These are phyloP conservation scores for Agelas oroides DNA, from an alignment of 37 sponge, comb jelly and placozoan species.

Conservation along the genomic window DNA sequence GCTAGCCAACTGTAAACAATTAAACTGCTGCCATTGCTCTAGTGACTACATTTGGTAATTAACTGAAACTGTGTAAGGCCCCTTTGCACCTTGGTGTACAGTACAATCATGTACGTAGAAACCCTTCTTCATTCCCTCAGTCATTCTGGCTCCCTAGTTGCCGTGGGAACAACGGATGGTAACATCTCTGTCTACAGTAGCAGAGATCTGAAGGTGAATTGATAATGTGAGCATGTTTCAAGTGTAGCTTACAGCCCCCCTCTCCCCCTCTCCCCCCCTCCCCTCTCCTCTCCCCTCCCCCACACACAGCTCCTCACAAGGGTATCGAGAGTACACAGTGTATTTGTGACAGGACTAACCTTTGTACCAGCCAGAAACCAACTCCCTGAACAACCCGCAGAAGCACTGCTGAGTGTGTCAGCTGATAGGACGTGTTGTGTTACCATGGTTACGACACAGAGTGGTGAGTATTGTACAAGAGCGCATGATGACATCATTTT, in stretches of 20 bases:
- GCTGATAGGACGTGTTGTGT: constrained; percentile 61
- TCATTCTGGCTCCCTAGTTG: constrained; percentile 22
- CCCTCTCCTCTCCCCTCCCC: no score
- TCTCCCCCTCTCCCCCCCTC: no score
- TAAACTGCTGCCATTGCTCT: no score
- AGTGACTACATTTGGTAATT: no score
- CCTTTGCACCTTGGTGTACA: no score
- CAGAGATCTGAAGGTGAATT: constrained; percentile 14
- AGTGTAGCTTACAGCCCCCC: no score
- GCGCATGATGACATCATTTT: no score
- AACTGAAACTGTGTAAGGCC: no score
- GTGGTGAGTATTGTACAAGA: no score
- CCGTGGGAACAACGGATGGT: constrained; percentile 35
- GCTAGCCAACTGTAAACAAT: no score
- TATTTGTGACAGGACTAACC: constrained; percentile 48
- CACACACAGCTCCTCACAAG: constrained; percentile 25
- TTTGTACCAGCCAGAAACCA: constrained; percentile 5
- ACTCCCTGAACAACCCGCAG: not conserved
- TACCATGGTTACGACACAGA: not conserved
- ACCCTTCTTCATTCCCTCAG: not conserved
- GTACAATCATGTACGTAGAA: no score
- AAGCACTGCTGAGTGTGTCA: constrained; percentile 55
- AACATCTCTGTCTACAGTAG: constrained; percentile 15
- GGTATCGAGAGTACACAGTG: constrained; percentile 24
- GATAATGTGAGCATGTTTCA: not conserved